phyloP scores from a whole-genome alignment of 1,140 invertebrate genomes.

The Temnothorax longispinosus region DNA sequence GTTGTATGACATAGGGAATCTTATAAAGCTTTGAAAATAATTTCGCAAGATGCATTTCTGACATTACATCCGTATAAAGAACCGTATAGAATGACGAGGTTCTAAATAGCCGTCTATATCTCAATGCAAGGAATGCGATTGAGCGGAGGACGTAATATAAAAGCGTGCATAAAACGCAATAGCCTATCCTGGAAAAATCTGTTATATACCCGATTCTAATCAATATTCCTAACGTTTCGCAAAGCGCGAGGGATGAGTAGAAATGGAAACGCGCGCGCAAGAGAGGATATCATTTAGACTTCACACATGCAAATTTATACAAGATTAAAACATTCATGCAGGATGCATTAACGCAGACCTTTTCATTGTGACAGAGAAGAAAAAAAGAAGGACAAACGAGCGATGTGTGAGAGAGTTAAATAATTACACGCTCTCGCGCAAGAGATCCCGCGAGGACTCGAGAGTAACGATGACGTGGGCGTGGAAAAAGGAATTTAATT shows the following conservation, averaged over 20 bases:
- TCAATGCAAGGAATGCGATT: conserved; percentile 7
- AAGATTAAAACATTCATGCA: neutral
- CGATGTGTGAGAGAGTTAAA: neutral
- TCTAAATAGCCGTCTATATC: neutral
- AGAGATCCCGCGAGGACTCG: neutral
- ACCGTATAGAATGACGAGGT: neutral
- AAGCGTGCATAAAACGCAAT: conserved; percentile 17
- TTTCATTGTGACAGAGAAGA: neutral
- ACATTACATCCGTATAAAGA: neutral
- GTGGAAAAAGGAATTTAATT: neutral
- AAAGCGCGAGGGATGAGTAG: neutral
- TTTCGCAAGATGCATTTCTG: neutral
- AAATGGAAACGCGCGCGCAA: conserved; percentile 9
- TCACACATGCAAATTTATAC: neutral
- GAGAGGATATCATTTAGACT: neutral
- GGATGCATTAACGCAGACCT: conserved; percentile 14
- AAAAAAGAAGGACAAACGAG: neutral
- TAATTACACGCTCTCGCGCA: neutral
- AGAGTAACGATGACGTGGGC: neutral
- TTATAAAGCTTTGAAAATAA: neutral
- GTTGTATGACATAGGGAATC: neutral
- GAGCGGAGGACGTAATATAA: conserved; percentile 3
- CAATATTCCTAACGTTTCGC: neutral
- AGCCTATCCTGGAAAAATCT: neutral
- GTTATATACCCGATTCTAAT: conserved; percentile 1